A percentile compares a stretch with the other conserved stretches of the same genome.
Evolutionary conservation across 2,113 vertebrate species (phyloP).

Genomic region (Caranx ignobilis): DNA sequence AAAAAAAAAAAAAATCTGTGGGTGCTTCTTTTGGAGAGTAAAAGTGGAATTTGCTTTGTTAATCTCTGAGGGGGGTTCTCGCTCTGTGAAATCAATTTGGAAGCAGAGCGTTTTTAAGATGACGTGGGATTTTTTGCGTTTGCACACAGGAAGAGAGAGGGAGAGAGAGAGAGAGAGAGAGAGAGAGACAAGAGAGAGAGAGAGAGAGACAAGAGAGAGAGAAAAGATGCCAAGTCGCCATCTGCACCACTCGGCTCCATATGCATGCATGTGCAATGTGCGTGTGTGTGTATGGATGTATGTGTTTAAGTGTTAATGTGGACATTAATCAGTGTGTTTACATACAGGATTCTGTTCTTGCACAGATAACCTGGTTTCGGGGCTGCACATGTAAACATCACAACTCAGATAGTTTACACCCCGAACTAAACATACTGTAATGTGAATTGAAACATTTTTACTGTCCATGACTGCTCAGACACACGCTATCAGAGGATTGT

Average conservation of each 20-base stretch:
- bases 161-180: conserved; percentile 13
- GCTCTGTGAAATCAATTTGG: conserved; percentile 70
- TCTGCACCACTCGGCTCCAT: conserved; percentile 34
- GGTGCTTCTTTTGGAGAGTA: conserved; percentile 46
- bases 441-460: conserved; percentile 14
- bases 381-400: conserved; percentile 48
- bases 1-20: conserved; percentile 6
- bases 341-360: conserved; percentile 23
- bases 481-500: not conserved
- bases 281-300: conserved; percentile 4
- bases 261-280: conserved; percentile 9
- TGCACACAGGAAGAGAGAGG: not conserved
- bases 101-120: conserved; percentile 57
- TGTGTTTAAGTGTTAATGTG: conserved; percentile 40
- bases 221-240: conserved; percentile 57
- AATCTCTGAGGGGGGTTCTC: conserved; percentile 55
- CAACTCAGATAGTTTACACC: conserved; percentile 24
- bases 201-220: not conserved
- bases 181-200: too few relatives aligned
- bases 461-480: not conserved
- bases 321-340: conserved; percentile 57
- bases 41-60: conserved; percentile 68
- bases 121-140: conserved; percentile 44
- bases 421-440: conserved; percentile 35
- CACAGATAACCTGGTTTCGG: conserved; percentile 27